phyloP scores from a whole-genome alignment of 2,113 vertebrate species.

The Burhinus bistriatus region DNA sequence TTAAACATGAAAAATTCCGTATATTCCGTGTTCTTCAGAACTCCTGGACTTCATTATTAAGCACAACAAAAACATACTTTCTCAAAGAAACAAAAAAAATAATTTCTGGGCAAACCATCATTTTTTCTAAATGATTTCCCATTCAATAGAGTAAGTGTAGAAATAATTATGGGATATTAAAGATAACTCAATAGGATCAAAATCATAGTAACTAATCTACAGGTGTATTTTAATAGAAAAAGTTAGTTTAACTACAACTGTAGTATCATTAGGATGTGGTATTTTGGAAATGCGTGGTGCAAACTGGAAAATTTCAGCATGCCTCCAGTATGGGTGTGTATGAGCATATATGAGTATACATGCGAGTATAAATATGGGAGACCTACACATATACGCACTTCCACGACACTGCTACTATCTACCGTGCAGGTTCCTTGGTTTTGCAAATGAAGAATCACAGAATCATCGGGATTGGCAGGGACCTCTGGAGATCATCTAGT shows the following conservation, averaged over 20 bases:
- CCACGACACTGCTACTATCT: too few species aligned
- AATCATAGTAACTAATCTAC: neutral
- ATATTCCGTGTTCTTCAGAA: neutral
- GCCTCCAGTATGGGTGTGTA: too few species aligned
- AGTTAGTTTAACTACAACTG: neutral
- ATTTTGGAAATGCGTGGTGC: neutral
- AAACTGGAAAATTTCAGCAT: neutral
- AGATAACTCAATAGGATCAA: neutral
- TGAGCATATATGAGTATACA: neutral
- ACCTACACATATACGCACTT: neutral
- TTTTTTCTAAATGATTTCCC: neutral
- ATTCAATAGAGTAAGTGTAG: neutral
- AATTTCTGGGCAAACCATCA: neutral
- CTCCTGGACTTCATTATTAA: neutral
- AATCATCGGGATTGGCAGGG: too few species aligned
- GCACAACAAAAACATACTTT: neutral
- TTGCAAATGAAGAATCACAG: neutral
- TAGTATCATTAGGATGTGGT: too few species aligned
- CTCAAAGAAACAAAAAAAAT: neutral
- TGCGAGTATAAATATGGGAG: neutral
- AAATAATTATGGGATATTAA: neutral
- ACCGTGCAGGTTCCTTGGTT: fast-evolving
- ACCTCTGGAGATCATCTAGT: too few species aligned
- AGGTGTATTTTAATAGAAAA: neutral
- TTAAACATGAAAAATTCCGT: neutral